phyloP scores from a whole-genome alignment of 1,140 invertebrate genomes.

The Drosophila parabipectinata region DNA sequence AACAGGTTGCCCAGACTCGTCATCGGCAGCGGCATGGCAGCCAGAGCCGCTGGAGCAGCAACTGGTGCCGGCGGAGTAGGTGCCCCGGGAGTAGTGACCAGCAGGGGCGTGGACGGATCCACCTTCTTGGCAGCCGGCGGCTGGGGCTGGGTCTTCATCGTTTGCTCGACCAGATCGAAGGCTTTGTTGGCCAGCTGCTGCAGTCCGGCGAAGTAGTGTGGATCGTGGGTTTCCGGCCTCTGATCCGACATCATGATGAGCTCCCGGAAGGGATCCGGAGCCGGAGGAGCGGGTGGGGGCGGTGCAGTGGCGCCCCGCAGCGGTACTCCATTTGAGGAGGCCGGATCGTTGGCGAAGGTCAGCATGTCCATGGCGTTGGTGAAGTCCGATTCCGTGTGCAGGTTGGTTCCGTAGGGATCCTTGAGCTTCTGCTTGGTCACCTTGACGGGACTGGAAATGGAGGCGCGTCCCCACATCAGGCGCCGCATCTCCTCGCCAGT shows the following conservation, averaged over 20 bases:
- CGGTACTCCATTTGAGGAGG: conserved; percentile 54
- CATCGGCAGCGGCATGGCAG: conserved; percentile 44
- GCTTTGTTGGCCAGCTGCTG: conserved; percentile 85
- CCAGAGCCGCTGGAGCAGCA: conserved; percentile 1
- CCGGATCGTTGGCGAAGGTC: conserved; percentile 88
- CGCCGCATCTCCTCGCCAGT: conserved; percentile 93
- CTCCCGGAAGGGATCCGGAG: conserved; percentile 85
- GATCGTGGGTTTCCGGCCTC: conserved; percentile 79
- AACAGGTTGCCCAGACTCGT: conserved; percentile 72
- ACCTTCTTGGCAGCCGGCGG: conserved; percentile 25
- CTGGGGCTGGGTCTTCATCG: conserved; percentile 70
- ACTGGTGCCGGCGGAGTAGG: background rate
- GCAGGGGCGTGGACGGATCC: conserved; percentile 1
- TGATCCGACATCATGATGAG: conserved; percentile 85
- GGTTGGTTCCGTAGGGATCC: conserved; percentile 68
- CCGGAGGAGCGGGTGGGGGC: conserved; percentile 12
- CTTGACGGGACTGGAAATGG: conserved; percentile 93
- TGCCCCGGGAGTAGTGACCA: background rate
- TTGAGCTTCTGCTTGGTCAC: conserved; percentile 85
- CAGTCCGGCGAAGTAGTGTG: conserved; percentile 83
- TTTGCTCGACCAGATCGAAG: conserved; percentile 83
- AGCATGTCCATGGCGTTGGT: conserved; percentile 92
- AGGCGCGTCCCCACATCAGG: conserved; percentile 94
- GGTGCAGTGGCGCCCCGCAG: conserved; percentile 41
- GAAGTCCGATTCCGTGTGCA: conserved; percentile 84